Conservation (phyloP, 2,888 invertebrate genomes). For the Campoplex nolae region DNA sequence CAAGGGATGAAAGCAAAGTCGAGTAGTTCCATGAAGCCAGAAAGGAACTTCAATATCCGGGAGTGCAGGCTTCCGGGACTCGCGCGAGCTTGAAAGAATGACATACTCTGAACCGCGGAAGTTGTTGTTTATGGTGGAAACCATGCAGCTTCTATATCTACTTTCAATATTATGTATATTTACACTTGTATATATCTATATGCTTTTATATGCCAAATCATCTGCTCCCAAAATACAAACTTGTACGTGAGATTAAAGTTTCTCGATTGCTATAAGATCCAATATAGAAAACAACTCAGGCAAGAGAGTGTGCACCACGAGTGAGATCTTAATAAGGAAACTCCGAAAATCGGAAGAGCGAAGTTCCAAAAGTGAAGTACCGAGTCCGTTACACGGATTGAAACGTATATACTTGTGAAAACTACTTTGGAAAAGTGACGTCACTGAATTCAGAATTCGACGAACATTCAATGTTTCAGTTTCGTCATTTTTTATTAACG, state of each 20-base stretch:
- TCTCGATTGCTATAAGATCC: constrained; percentile 27
- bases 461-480: background rate
- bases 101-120: constrained; percentile 41
- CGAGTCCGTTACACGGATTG: background rate
- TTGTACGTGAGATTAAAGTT: constrained; percentile 54
- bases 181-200: background rate
- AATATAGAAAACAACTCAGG: constrained; percentile 30
- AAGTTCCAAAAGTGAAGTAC: background rate
- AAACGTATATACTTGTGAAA: background rate
- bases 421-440: background rate
- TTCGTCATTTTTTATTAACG: background rate
- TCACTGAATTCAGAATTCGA: background rate
- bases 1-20: constrained; percentile 3
- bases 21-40: constrained; percentile 21
- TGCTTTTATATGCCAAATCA: background rate
- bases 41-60: constrained; percentile 57
- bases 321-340: constrained; percentile 18
- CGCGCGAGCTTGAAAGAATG: constrained; percentile 28
- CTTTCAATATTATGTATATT: background rate
- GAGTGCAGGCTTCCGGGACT: constrained; percentile 47
- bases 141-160: background rate
- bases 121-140: constrained; percentile 26
- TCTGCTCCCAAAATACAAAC: background rate
- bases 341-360: constrained; percentile 16
- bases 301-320: constrained; percentile 8